A percentile compares a stretch with the other conserved stretches of the same genome.
These are phyloP conservation scores for Microplitis demolitor DNA, from an alignment of 1,140 invertebrate species.

Conservation along the genomic window DNA sequence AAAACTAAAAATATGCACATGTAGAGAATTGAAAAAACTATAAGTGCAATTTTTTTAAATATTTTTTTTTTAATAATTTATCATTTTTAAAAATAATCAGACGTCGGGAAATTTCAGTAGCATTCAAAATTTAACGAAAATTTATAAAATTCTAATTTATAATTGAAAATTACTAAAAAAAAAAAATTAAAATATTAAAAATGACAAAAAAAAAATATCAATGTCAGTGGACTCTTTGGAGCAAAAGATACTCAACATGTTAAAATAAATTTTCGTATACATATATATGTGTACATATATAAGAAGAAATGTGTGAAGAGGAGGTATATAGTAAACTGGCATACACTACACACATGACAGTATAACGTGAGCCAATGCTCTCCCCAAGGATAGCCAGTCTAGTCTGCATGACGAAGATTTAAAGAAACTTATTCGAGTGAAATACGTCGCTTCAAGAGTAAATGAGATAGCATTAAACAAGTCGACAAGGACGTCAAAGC, in stretches of 20 bases:
- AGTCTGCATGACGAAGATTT: slow-evolving; percentile 10
- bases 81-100: no score
- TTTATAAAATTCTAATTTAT: no score
- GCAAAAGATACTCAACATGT: neutral
- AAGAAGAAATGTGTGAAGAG: neutral
- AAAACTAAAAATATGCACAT: no score
- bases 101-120: no score
- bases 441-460: slow-evolving; percentile 15
- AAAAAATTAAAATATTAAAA: neutral
- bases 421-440: slow-evolving; percentile 6
- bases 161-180: neutral
- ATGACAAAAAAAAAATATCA: neutral
- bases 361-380: slow-evolving; percentile 43
- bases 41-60: no score
- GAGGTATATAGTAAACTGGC: neutral
- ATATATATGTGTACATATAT: neutral
- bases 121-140: no score
- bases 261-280: neutral
- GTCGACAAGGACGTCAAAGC: slow-evolving; percentile 4
- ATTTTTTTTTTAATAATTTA: no score
- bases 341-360: neutral
- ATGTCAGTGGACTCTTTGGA: neutral
- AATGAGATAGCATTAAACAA: slow-evolving; percentile 26
- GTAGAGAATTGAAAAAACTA: no score
- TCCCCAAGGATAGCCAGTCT: slow-evolving; percentile 48